Evolutionary conservation across 2,797 vertebrate genomes (phyloP), one percentile per base, ranked within the genome.

Genomic region (Sarcophilus harrisii): DNA sequence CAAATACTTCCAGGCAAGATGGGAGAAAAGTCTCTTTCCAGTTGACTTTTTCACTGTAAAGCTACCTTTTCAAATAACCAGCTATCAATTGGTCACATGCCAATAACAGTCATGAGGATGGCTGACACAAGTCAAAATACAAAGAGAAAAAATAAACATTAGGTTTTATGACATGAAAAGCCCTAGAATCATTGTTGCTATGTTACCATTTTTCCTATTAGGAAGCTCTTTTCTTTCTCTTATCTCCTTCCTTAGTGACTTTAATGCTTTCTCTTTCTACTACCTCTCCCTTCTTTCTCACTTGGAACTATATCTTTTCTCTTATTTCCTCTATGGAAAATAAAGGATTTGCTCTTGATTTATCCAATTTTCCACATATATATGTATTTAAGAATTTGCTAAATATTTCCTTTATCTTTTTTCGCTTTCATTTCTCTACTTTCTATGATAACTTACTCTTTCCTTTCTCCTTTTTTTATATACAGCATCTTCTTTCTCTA

Each of bases 1-100:
- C 52, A 28, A 89, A 94, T 66, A 57, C 92, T 92, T 91, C 73
- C 55, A 32, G 89, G 95, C 8, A 62, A 81, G 93, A 32, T 29
- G 1, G 4, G n/a, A 10, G 62, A 30, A 91, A 57, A 28, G 12
- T 91, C 66, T 45, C 24, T 49, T 62, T 90, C 62, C 38, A 21
- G 0, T n/a, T 57, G 57, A 52, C 54, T 95, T 38, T n/a, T 90
- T 60, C 59, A 27, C 16, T 0, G 6, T 49, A 90, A 57, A 87
- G 49, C 14, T 28, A 30, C 62, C 32, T 55, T 60, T 93, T 5
- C 38, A 57, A 32, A 5, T 1, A 3, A 60, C 24, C 21, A 8
- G 24, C 6, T 30, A 30, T 1, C 66, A 58, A 90, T 11, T 18
- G 54, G 38, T 0, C n/a, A 58, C 57, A 11, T 12, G 49, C 5